Conservation (phyloP, 2,888 invertebrate species). For the Mesodorylaimus sp. region DNA sequence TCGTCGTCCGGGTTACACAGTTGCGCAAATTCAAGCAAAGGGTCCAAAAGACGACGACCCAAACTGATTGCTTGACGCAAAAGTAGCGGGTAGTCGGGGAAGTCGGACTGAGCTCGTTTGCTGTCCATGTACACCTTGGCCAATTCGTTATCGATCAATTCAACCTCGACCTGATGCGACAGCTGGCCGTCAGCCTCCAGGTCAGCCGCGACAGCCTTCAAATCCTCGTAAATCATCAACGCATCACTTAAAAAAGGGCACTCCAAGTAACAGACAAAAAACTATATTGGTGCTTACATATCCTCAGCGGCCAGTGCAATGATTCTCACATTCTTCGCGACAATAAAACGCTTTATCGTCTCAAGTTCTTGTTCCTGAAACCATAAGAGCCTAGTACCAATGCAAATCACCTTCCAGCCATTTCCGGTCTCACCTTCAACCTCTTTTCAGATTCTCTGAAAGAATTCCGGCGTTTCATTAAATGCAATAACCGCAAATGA, state of each 20-base stretch:
- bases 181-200: conserved; percentile 47
- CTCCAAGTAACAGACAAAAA: not conserved
- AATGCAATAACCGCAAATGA: no score
- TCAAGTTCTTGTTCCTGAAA: conserved; percentile 19
- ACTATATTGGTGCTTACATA: conserved; percentile 16
- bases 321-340: conserved; percentile 75
- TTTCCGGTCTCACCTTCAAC: no score
- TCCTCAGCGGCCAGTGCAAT: conserved; percentile 73
- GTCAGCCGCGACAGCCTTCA: conserved; percentile 15
- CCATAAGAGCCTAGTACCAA: no score
- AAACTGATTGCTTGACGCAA: conserved; percentile 79
- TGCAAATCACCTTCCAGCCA: no score
- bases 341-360: conserved; percentile 45
- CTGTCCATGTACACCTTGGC: conserved; percentile 78
- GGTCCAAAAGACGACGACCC: conserved; percentile 79
- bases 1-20: conserved; percentile 89
- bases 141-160: conserved; percentile 79
- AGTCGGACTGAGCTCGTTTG: conserved; percentile 49
- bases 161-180: conserved; percentile 65
- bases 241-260: conserved; percentile 45
- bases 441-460: no score
- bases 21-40: conserved; percentile 83
- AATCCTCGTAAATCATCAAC: conserved; percentile 45
- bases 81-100: conserved; percentile 74
- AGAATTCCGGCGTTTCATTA: no score